Conservation (phyloP, 2,888 invertebrate species). For the Drosophila fulvimacula region DNA sequence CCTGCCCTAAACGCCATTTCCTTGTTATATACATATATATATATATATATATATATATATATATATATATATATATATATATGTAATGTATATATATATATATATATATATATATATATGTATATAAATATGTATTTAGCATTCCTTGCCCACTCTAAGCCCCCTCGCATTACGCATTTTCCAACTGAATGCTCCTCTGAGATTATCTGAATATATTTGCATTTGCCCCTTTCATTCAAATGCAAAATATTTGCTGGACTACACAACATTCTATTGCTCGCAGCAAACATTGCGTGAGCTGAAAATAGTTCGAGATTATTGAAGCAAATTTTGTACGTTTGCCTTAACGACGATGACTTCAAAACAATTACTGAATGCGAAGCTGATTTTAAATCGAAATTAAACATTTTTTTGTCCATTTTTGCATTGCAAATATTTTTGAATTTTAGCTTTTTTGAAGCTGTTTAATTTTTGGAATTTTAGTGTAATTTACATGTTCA, state of each 20-base stretch:
- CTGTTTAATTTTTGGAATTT: too few relatives aligned
- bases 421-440: not conserved
- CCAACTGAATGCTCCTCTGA: constrained; percentile 27
- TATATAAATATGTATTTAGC: constrained; percentile 18
- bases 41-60: constrained; percentile 18
- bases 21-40: constrained; percentile 16
- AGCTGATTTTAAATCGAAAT: not conserved
- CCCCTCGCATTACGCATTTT: constrained; percentile 32
- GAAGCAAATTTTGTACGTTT: constrained; percentile 10
- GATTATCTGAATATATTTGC: constrained; percentile 36
- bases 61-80: constrained; percentile 18
- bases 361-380: not conserved
- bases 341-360: not conserved
- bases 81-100: too few relatives aligned
- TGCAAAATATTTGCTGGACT: constrained; percentile 25
- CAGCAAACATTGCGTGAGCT: constrained; percentile 1
- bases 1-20: constrained; percentile 14
- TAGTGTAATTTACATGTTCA: too few relatives aligned
- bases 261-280: constrained; percentile 16
- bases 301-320: constrained; percentile 30
- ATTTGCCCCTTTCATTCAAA: constrained; percentile 39
- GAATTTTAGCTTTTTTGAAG: not conserved
- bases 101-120: constrained; percentile 21
- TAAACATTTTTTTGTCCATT: not conserved
- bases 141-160: not conserved